Conservation (phyloP, 2,797 vertebrate species). For the Lagorchestes hirsutus region DNA sequence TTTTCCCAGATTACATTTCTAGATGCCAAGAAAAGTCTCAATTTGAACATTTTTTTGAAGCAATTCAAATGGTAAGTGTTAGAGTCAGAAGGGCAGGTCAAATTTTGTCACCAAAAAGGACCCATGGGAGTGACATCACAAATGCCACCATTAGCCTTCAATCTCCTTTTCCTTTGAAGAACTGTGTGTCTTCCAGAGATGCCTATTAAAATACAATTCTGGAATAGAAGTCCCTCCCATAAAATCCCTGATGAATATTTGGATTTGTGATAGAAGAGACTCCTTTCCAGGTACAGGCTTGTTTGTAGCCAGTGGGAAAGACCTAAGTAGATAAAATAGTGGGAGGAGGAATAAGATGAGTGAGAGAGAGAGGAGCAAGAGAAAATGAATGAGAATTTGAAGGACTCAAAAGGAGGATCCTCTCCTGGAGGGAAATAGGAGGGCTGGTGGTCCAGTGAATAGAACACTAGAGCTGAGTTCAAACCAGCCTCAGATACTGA, state of each 20-base stretch:
- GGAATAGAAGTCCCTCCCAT: too few relatives aligned
- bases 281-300: not conserved
- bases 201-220: too few relatives aligned
- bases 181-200: not conserved
- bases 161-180: not conserved
- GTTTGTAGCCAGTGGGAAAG: not conserved
- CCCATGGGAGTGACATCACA: not conserved
- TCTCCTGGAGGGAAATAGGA: not conserved
- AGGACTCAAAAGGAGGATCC: not conserved
- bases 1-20: conserved; percentile 94
- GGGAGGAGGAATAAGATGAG: not conserved
- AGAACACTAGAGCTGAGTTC: not conserved
- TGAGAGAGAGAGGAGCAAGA: not conserved
- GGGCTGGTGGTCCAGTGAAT: not conserved
- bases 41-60: conserved; percentile 99
- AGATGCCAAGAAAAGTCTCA: conserved; percentile 97
- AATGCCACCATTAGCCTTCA: not conserved
- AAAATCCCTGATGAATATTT: not conserved
- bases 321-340: not conserved
- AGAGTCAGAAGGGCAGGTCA: too few relatives aligned
- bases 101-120: not conserved
- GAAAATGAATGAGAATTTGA: not conserved
- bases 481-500: not conserved
- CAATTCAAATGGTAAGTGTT: conserved; percentile 95
- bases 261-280: not conserved